A percentile compares a stretch with the other conserved stretches of the same genome.
Conservation (phyloP, 2,113 vertebrate genomes). For the Anolis sagrei region DNA sequence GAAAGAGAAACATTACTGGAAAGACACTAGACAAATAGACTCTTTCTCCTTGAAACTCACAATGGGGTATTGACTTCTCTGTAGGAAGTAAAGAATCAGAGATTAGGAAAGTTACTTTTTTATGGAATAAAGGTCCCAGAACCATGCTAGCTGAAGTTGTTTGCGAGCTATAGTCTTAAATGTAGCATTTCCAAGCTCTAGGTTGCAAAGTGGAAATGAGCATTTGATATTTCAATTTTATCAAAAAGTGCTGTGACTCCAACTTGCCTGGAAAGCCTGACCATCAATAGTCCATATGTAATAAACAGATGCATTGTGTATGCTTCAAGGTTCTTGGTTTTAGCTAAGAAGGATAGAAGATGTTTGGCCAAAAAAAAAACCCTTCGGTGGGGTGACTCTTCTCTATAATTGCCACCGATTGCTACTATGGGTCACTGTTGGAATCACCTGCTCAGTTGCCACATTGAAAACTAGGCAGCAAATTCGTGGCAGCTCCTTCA, state of each 20-base stretch:
- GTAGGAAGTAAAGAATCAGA: not conserved
- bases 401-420: not conserved
- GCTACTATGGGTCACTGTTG: not conserved
- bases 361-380: no score
- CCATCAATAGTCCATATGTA: no score
- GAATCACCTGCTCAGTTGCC: not conserved
- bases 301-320: not conserved
- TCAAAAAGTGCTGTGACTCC: no score
- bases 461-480: not conserved
- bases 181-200: no score
- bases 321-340: no score
- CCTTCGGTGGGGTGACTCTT: no score
- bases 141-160: no score
- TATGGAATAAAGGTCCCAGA: no score
- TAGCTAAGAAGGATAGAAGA: no score
- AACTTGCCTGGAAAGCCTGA: not conserved
- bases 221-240: not conserved
- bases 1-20: conserved; percentile 22
- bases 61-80: not conserved
- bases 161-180: no score
- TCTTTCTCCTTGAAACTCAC: not conserved
- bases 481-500: not conserved
- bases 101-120: not conserved
- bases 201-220: not conserved
- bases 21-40: not conserved